Percentiles rank a stretch among this genome's conserved stretches.
These are phyloP conservation scores for Sitta europaea DNA, from an alignment of 2,113 vertebrate species.

Conservation along the genomic window DNA sequence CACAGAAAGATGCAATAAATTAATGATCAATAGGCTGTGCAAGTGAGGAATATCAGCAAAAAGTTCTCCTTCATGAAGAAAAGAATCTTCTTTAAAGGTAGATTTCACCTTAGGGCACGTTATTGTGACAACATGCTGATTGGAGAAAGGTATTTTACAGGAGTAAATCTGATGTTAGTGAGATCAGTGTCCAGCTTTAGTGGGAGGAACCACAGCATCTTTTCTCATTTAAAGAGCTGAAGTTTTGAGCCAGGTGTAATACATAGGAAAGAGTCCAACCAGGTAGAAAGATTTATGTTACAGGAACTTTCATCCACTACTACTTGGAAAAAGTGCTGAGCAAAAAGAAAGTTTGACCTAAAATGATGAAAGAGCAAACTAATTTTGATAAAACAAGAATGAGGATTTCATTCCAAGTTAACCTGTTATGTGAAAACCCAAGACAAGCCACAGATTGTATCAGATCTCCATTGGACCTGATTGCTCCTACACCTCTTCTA, in stretches of 20 bases:
- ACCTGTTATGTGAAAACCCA: neutral
- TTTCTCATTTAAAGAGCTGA: neutral
- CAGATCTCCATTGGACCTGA: neutral
- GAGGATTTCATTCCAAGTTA: neutral
- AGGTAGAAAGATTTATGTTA: neutral
- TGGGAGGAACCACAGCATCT: neutral
- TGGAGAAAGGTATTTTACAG: neutral
- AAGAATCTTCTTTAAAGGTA: neutral
- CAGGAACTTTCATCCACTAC: neutral
- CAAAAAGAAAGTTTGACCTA: neutral
- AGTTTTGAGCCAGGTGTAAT: neutral
- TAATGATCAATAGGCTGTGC: neutral
- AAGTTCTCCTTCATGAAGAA: neutral
- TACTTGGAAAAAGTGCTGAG: neutral
- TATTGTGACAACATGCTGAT: neutral
- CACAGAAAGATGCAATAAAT: neutral
- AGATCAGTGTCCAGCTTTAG: neutral
- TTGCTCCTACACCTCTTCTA: neutral
- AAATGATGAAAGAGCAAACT: neutral
- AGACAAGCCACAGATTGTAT: neutral
- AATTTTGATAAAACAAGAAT: neutral
- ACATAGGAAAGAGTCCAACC: neutral
- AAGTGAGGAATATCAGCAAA: neutral
- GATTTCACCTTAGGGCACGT: neutral
- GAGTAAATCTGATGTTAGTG: neutral